A percentile compares a stretch with the other conserved stretches of the same genome.
Evolutionary conservation across 1,140 invertebrate genomes (phyloP).

Genomic region (Microplitis demolitor): DNA sequence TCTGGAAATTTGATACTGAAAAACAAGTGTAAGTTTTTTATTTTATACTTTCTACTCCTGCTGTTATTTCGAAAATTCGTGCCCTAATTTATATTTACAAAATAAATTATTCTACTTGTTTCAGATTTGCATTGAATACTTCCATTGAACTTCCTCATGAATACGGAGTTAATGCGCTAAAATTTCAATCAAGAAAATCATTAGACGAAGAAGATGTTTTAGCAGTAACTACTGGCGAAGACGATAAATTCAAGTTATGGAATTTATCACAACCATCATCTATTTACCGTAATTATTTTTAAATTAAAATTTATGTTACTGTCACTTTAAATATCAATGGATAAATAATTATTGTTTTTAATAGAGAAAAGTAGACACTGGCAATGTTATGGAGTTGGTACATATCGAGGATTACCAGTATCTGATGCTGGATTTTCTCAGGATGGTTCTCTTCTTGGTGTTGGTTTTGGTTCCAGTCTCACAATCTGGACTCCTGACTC

Average conservation of each 20-base stretch:
- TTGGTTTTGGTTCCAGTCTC: constrained; percentile 71
- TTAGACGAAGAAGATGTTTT: constrained; percentile 57
- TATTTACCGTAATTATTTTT: constrained; percentile 59
- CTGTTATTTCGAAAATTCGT: not conserved
- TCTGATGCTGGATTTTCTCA: constrained; percentile 70
- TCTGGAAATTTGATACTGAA: constrained; percentile 73
- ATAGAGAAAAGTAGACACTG: constrained; percentile 65
- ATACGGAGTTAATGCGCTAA: constrained; percentile 64
- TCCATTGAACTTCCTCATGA: constrained; percentile 76
- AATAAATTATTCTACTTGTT: constrained; percentile 27
- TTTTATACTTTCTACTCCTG: not conserved
- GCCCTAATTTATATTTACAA: not conserved
- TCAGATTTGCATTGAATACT: constrained; percentile 75
- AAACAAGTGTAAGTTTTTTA: constrained; percentile 66
- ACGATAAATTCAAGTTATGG: constrained; percentile 79
- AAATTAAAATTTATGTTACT: constrained; percentile 21
- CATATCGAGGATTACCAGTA: constrained; percentile 66
- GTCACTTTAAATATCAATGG: not conserved
- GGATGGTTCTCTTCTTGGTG: constrained; percentile 78
- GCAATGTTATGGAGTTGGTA: constrained; percentile 70
- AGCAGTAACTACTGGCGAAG: constrained; percentile 70
- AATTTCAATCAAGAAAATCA: constrained; percentile 66
- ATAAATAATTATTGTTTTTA: constrained; percentile 35
- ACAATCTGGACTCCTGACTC: constrained; percentile 72
- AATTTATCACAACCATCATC: constrained; percentile 62